phyloP scores from a whole-genome alignment of 2,888 invertebrate genomes.

The Stramonita haemastoma region DNA sequence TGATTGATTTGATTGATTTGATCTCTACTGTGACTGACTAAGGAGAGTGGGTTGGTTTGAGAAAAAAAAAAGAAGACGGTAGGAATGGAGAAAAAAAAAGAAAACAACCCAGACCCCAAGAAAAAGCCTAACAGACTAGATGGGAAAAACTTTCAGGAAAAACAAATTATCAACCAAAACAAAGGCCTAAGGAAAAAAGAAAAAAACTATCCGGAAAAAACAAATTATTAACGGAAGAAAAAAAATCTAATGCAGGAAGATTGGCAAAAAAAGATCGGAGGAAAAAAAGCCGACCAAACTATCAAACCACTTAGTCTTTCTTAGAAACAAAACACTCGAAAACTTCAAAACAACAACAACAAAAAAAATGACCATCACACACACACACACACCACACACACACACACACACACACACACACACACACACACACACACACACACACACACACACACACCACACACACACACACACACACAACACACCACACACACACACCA shows the following conservation, averaged over 20 bases:
- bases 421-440: slow-evolving; percentile 3
- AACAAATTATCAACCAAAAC: too few relatives aligned
- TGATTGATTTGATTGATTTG: background rate
- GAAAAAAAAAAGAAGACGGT: background rate
- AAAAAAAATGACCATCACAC: background rate
- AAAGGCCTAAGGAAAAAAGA: too few relatives aligned
- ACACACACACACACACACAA: background rate
- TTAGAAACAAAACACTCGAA: too few relatives aligned
- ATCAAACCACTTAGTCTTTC: too few relatives aligned
- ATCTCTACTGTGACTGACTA: background rate
- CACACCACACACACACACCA: background rate
- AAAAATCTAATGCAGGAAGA: too few relatives aligned
- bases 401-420: background rate
- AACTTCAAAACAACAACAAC: background rate
- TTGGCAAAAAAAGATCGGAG: too few relatives aligned
- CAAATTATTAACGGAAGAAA: too few relatives aligned
- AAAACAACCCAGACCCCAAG: too few relatives aligned
- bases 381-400: background rate
- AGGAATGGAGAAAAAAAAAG: background rate
- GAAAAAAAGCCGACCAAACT: too few relatives aligned
- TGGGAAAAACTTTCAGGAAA: too few relatives aligned
- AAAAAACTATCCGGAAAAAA: too few relatives aligned
- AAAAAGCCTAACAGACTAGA: too few relatives aligned
- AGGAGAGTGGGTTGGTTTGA: background rate
- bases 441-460: background rate